These are phyloP conservation scores for Carterocephalus palaemon DNA, from an alignment of 2,888 invertebrate species.

Conservation along the genomic window DNA sequence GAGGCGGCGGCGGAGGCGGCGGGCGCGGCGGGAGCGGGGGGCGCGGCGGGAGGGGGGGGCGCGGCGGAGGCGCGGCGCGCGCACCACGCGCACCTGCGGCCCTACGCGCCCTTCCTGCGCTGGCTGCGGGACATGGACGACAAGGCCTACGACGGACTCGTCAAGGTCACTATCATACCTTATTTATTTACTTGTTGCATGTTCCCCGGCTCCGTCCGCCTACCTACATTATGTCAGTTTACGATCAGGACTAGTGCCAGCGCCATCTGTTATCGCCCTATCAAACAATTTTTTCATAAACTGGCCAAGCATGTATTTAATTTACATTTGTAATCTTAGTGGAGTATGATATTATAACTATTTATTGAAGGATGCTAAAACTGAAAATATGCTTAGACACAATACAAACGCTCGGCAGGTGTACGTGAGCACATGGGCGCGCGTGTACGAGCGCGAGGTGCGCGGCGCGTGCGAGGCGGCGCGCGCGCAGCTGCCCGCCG, in stretches of 20 bases:
- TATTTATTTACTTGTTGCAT: no score
- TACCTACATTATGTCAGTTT: no score
- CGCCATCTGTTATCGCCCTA: no score
- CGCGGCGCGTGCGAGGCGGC: conserved; percentile 88
- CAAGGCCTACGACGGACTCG: conserved; percentile 88
- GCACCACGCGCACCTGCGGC: conserved; percentile 91
- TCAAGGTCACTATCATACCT: conserved; percentile 82
- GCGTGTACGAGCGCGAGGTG: conserved; percentile 92
- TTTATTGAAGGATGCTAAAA: no score
- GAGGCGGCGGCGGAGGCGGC: conserved; percentile 61
- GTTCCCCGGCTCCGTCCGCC: no score
- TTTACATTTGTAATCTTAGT: no score
- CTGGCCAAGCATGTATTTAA: no score
- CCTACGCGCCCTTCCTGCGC: conserved; percentile 94
- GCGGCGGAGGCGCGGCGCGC: conserved; percentile 65
- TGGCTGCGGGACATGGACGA: conserved; percentile 93
- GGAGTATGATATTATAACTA: no score
- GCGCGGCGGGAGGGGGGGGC: conserved; percentile 46
- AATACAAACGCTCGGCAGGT: conserved; percentile 47
- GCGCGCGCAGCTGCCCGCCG: conserved; percentile 59
- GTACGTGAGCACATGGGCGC: conserved; percentile 90
- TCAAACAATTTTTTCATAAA: no score
- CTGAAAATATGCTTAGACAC: no score
- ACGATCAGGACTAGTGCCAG: no score
- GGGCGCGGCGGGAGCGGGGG: conserved; percentile 59